phyloP scores from a whole-genome alignment of 2,113 vertebrate genomes.

The Sclerurus mexicanus region DNA sequence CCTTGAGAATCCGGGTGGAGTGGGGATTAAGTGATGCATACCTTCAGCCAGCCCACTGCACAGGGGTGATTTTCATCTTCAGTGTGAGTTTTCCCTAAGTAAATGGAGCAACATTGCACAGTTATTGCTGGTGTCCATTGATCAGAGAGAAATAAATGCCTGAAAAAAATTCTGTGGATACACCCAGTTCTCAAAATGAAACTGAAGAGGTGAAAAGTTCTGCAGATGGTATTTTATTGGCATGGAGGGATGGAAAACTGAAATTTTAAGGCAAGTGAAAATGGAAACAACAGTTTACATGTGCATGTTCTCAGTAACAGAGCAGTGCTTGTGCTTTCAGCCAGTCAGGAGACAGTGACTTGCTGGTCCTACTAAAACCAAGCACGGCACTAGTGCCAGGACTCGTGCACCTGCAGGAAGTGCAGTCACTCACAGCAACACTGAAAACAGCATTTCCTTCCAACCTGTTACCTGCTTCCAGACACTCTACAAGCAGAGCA shows the following conservation, averaged over 20 bases:
- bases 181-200: slow-evolving; percentile 50
- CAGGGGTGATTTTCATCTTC: slow-evolving; percentile 71
- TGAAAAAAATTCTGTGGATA: slow-evolving; percentile 43
- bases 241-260: slow-evolving; percentile 60
- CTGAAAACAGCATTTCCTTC: not conserved
- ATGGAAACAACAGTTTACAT: slow-evolving; percentile 57
- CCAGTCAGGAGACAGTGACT: slow-evolving; percentile 27
- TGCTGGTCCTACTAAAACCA: not conserved
- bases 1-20: slow-evolving; percentile 52
- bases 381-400: not conserved
- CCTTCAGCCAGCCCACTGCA: slow-evolving; percentile 68
- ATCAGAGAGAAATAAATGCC: slow-evolving; percentile 68
- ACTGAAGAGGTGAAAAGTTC: slow-evolving; percentile 47
- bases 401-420: slow-evolving; percentile 20
- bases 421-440: slow-evolving; percentile 3
- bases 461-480: slow-evolving; percentile 21
- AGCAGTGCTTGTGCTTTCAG: slow-evolving; percentile 47
- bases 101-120: slow-evolving; percentile 67
- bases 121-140: slow-evolving; percentile 63
- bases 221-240: slow-evolving; percentile 54
- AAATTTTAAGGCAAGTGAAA: slow-evolving; percentile 48
- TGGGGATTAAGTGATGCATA: slow-evolving; percentile 57
- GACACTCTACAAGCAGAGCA: slow-evolving; percentile 42
- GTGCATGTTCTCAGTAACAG: not conserved
- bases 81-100: slow-evolving; percentile 68